Evolutionary conservation across 2,888 invertebrate species (phyloP).

Genomic region (Sesia apiformis): DNA sequence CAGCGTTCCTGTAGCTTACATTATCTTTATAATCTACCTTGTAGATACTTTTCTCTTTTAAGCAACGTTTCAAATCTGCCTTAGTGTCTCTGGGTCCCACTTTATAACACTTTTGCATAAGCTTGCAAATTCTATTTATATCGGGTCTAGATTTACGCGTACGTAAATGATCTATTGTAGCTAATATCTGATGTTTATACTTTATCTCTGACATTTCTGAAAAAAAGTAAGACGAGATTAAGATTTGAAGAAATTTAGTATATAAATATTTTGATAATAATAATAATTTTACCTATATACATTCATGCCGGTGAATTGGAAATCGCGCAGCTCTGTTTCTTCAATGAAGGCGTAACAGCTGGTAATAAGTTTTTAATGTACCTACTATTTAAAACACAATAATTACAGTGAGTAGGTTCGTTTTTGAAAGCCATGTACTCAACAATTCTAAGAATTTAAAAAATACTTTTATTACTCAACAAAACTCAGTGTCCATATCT

Average conservation of each 20-base stretch:
- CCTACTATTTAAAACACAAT: too few species aligned
- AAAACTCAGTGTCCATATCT: too few species aligned
- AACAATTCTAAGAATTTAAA: too few species aligned
- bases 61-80: constrained; percentile 82
- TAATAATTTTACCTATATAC: constrained; percentile 39
- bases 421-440: too few species aligned
- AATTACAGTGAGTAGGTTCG: too few species aligned
- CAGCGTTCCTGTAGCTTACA: constrained; percentile 88
- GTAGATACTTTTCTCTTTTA: constrained; percentile 82
- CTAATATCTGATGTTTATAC: constrained; percentile 84
- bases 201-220: constrained; percentile 76
- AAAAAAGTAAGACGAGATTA: constrained; percentile 18
- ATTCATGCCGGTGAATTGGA: constrained; percentile 60
- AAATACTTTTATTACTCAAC: too few species aligned
- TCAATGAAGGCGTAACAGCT: not conserved
- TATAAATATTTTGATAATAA: not conserved
- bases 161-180: constrained; percentile 89
- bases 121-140: constrained; percentile 87
- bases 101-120: constrained; percentile 83
- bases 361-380: too few species aligned
- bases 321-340: constrained; percentile 14
- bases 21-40: constrained; percentile 92
- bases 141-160: constrained; percentile 90
- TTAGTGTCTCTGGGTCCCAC: constrained; percentile 80
- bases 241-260: not conserved